Percentiles rank a stretch among this genome's conserved stretches.
Conservation (phyloP, 2,888 invertebrate genomes). For the Temnothorax ravouxi region DNA sequence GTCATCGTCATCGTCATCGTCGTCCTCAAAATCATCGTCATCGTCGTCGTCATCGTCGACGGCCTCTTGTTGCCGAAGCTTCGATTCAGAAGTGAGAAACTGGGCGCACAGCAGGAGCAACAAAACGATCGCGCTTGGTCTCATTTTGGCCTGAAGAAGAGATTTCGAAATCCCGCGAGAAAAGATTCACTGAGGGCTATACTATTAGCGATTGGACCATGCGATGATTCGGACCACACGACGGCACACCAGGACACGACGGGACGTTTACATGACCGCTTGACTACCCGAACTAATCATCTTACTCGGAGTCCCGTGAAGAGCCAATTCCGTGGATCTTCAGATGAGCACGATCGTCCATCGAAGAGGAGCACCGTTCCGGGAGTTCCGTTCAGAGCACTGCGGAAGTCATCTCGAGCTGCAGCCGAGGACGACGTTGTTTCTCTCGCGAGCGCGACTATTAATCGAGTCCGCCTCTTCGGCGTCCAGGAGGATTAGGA, state of each 20-base stretch:
- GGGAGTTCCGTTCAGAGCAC: slow-evolving; percentile 63
- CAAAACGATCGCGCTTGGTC: slow-evolving; percentile 77
- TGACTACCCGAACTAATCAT: slow-evolving; percentile 37
- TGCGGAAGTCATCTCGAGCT: slow-evolving; percentile 63
- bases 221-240: slow-evolving; percentile 34
- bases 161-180: slow-evolving; percentile 14
- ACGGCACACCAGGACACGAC: slow-evolving; percentile 44
- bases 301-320: slow-evolving; percentile 30
- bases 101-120: slow-evolving; percentile 79
- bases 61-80: slow-evolving; percentile 81
- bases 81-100: slow-evolving; percentile 81
- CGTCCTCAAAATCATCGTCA: slow-evolving; percentile 87
- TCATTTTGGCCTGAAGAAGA: slow-evolving; percentile 75
- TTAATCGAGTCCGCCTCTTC: slow-evolving; percentile 78
- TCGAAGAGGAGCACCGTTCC: slow-evolving; percentile 62
- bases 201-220: slow-evolving; percentile 8
- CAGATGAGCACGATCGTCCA: slow-evolving; percentile 56
- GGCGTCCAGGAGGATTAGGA: slow-evolving; percentile 76
- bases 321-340: slow-evolving; percentile 33
- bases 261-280: slow-evolving; percentile 69
- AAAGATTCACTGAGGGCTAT: slow-evolving; percentile 34
- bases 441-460: slow-evolving; percentile 76
- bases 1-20: slow-evolving; percentile 87
- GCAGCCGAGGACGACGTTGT: slow-evolving; percentile 70
- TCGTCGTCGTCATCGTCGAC: slow-evolving; percentile 84